Conservation (phyloP, 2,797 vertebrate genomes). For the Zalophus californianus region DNA sequence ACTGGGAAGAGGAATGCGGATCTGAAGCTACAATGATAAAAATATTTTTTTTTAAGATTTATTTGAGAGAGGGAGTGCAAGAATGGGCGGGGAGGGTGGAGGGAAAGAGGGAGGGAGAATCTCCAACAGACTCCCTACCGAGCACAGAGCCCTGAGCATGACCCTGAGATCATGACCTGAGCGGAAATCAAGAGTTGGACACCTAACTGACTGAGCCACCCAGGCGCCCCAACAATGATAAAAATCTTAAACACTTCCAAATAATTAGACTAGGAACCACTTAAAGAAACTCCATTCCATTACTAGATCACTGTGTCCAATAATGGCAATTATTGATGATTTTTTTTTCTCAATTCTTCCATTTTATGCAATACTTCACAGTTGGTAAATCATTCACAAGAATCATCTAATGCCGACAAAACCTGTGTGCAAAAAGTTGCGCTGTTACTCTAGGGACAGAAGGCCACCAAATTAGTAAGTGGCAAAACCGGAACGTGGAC, state of each 20-base stretch:
- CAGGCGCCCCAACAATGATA: background rate
- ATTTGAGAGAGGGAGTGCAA: background rate
- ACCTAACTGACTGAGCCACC: background rate
- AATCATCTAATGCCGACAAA: background rate
- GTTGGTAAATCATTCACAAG: background rate
- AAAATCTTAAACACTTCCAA: background rate
- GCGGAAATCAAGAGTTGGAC: background rate
- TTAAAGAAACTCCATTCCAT: background rate
- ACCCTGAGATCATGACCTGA: background rate
- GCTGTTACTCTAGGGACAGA: background rate
- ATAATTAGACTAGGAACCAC: background rate
- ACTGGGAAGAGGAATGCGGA: background rate
- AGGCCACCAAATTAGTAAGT: background rate
- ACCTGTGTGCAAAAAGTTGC: background rate
- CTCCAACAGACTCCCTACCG: background rate
- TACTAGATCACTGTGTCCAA: background rate
- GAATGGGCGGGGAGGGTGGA: accelerated
- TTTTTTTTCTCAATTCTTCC: background rate
- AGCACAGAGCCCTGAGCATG: background rate
- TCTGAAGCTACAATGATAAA: background rate
- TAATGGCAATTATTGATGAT: background rate
- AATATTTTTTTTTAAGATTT: background rate
- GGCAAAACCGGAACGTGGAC: background rate
- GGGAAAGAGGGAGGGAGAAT: background rate
- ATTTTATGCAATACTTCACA: background rate